Base-by-base conservation (phyloP, 1,140 invertebrate genomes). In the Caerostris extrusa region DNA sequence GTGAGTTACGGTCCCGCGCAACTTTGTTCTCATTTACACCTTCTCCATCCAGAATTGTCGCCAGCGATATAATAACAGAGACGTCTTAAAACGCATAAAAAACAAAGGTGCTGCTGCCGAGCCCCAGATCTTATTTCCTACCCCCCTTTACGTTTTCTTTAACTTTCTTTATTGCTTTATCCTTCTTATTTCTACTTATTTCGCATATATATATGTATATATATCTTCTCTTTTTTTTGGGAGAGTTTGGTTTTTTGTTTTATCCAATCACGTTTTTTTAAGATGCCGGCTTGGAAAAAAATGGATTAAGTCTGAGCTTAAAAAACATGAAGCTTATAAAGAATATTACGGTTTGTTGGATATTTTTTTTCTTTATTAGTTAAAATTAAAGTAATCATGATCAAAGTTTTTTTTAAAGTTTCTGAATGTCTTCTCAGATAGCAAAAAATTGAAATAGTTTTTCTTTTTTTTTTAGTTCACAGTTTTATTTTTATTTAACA, bases 11-110 rank as follows among this genome's bases (percentile, higher is more conserved):
- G 64, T 50, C 81, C 77, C 55, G 14, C 58, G 69, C 82, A 94
- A 94, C 89, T 94, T 94, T 88, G 94, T 94, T 94, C 94, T 94
- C 94, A 94, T 94, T 94, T 94, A 91, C 94, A 94, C 89, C 94
- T 94, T 89, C 64, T 71, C 82, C 91, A 61, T 61, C 69, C 86
- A 50, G 77, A 92, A 92, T 92, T 69, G 90, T 92, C 90, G 90
- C 85, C 34, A 34, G 8, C 58, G 53, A 93, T 82, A 93, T 93
- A 93, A 93, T 93, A 93, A 93, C 91, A 77, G 90, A 82, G 92
- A 89, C 92, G 86, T 93, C 92, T 81, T 88, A 61, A 58, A 77
- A 81, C 50, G 58, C 85, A 93, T 93, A 93, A 93, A 93, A 93
- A 93, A 89, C 86, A 93, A 89, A 88, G 53, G 83, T n/a, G n/a